phyloP scores from a whole-genome alignment of 2,113 vertebrate species.

The Hypocryptadius cinnamomeus region DNA sequence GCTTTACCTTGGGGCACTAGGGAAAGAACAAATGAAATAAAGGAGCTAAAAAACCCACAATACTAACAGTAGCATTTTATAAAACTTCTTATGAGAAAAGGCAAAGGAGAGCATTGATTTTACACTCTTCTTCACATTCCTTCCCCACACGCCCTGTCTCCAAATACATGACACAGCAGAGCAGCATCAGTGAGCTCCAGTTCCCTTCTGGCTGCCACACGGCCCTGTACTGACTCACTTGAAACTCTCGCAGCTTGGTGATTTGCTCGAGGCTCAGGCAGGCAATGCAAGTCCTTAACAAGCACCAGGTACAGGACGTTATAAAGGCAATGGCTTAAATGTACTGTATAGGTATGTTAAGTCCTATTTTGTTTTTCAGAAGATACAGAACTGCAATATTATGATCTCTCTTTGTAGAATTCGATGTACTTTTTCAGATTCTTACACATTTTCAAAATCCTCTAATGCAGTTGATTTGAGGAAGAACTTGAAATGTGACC shows the following conservation, averaged over 20 bases:
- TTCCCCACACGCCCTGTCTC: background rate
- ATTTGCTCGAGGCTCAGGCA: background rate
- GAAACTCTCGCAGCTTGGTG: background rate
- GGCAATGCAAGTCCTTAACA: background rate
- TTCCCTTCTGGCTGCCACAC: background rate
- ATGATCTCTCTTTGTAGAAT: background rate
- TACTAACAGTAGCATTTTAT: background rate
- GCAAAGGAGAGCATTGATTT: background rate
- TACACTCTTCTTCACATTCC: background rate
- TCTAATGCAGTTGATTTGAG: background rate
- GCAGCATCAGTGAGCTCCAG: background rate
- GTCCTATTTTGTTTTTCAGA: background rate
- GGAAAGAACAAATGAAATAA: background rate
- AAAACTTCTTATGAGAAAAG: background rate
- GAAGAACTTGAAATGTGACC: background rate
- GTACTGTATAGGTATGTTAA: background rate
- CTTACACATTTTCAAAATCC: background rate
- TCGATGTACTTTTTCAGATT: background rate
- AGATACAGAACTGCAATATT: background rate
- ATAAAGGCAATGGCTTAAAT: background rate
- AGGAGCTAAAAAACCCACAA: background rate
- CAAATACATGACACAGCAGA: background rate
- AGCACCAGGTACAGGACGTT: background rate
- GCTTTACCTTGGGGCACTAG: background rate
- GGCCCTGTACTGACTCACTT: rapidly evolving